Evolutionary conservation across 2,888 invertebrate genomes (phyloP).

Genomic region (Drosophila kambysellisi): DNA sequence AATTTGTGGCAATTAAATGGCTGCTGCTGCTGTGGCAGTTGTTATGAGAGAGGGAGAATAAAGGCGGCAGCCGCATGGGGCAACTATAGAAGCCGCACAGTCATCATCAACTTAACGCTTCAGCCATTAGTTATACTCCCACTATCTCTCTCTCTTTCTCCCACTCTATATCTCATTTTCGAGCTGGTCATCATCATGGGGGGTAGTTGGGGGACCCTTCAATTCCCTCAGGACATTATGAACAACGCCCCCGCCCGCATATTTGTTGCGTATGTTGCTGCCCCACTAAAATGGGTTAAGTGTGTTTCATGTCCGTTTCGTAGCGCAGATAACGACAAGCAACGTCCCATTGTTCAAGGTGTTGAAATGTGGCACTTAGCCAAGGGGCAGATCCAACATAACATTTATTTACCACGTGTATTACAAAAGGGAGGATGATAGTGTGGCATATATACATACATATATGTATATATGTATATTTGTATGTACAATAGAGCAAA

Average conservation of each 20-base stretch:
- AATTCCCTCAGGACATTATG: constrained; percentile 42
- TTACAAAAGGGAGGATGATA: neutral
- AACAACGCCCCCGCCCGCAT: constrained; percentile 23
- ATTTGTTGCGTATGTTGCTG: constrained; percentile 11
- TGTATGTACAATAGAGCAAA: neutral
- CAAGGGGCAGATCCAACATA: constrained; percentile 18
- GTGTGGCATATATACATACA: neutral
- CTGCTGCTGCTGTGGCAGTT: constrained; percentile 19
- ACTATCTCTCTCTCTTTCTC: neutral
- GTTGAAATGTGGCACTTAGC: constrained; percentile 51
- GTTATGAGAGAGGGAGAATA: neutral
- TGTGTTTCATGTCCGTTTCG: constrained; percentile 35
- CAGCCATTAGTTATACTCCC: constrained; percentile 43
- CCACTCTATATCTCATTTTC: neutral
- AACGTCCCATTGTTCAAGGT: constrained; percentile 49
- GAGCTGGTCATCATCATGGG: constrained; percentile 30
- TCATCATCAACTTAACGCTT: constrained; percentile 62
- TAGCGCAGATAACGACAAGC: constrained; percentile 36
- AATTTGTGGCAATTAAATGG: constrained; percentile 82
- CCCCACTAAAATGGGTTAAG: constrained; percentile 55
- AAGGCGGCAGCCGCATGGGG: constrained; percentile 41
- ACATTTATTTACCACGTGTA: constrained; percentile 35
- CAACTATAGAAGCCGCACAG: constrained; percentile 47
- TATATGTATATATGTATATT: neutral
- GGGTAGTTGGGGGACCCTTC: constrained; percentile 21